Conservation (phyloP, 2,888 invertebrate species). For the Lapara coniferarum region DNA sequence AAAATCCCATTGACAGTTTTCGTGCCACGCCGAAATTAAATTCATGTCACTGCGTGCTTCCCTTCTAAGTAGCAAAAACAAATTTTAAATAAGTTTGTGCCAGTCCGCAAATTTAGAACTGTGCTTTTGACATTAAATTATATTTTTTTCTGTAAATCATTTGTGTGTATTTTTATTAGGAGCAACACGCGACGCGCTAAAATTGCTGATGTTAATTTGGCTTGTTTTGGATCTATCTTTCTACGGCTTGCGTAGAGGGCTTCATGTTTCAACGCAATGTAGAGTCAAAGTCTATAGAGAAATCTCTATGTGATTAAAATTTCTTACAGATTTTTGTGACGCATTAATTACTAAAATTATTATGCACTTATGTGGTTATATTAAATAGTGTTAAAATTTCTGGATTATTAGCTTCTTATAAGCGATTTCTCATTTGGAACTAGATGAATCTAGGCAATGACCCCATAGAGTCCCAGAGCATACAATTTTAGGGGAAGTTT, state of each 20-base stretch:
- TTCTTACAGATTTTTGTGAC: no score
- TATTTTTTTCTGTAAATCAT: neutral
- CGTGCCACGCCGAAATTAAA: slow-evolving; percentile 6
- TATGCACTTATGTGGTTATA: no score
- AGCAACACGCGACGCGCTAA: neutral
- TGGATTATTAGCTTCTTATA: no score
- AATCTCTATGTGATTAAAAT: no score
- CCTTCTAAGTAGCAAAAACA: neutral
- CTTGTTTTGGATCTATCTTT: neutral
- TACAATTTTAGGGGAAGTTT: no score
- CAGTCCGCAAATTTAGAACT: neutral
- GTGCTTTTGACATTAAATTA: slow-evolving; percentile 4
- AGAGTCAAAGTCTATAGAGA: neutral
- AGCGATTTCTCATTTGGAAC: no score
- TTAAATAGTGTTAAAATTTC: no score
- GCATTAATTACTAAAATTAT: no score
- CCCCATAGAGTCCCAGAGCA: no score
- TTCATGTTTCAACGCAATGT: neutral
- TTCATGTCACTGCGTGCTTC: slow-evolving; percentile 12
- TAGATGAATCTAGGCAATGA: no score
- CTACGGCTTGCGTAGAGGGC: neutral
- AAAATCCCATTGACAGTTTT: slow-evolving; percentile 23
- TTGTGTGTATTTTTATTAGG: neutral
- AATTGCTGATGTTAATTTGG: neutral
- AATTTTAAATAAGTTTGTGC: slow-evolving; percentile 6